These are phyloP conservation scores for Brachionus angularis DNA, from an alignment of 1,140 invertebrate genomes.

Conservation along the genomic window DNA sequence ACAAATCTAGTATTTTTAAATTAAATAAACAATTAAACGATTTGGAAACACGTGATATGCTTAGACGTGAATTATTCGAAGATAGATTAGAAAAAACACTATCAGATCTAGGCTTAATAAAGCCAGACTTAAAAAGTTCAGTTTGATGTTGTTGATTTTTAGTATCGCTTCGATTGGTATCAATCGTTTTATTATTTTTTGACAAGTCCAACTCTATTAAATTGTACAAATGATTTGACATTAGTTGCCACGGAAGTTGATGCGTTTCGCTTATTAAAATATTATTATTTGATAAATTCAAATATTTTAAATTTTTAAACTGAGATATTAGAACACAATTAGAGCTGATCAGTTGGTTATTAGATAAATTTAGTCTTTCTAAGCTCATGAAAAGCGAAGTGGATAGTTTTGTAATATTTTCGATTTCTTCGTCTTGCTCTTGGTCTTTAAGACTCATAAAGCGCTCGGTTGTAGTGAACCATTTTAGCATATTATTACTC, in stretches of 20 bases:
- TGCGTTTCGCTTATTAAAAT: slow-evolving; percentile 8
- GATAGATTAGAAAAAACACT: not conserved
- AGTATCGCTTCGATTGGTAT: not conserved
- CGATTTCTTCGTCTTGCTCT: not conserved
- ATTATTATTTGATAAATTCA: slow-evolving; percentile 37
- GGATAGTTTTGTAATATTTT: too few species aligned
- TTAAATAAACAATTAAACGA: slow-evolving; percentile 20
- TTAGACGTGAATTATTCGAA: not conserved
- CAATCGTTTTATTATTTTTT: slow-evolving; percentile 22
- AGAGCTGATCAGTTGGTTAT: slow-evolving; percentile 2
- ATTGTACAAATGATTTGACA: not conserved
- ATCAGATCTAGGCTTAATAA: not conserved
- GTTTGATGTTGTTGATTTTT: not conserved
- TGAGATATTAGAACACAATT: not conserved
- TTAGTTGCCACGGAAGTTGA: slow-evolving; percentile 25
- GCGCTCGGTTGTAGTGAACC: not conserved
- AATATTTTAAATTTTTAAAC: slow-evolving; percentile 21
- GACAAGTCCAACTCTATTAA: slow-evolving; percentile 27
- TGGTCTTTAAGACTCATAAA: not conserved
- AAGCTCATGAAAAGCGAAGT: not conserved
- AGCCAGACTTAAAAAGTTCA: too few species aligned
- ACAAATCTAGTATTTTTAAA: slow-evolving; percentile 3
- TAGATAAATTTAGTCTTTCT: not conserved
- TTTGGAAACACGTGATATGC: not conserved
- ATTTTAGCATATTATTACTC: not conserved